phyloP scores from a whole-genome alignment of 2,888 invertebrate genomes.

The Eupithecia vulgata region DNA sequence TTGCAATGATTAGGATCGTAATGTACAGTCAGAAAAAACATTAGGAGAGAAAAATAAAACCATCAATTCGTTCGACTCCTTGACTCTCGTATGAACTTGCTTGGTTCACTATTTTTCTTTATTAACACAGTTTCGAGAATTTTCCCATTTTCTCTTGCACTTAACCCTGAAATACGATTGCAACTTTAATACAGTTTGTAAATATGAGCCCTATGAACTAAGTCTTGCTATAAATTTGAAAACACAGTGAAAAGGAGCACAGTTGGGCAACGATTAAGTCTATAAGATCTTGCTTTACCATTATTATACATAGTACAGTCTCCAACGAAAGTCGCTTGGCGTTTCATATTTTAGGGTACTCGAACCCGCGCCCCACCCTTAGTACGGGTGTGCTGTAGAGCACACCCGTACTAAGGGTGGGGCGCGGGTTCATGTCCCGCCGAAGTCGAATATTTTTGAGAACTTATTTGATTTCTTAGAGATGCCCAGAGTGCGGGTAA shows the following conservation, averaged over 20 bases:
- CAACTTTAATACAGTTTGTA: slow-evolving; percentile 20
- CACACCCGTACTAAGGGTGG: no score
- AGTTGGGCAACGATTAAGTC: background rate
- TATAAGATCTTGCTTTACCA: no score
- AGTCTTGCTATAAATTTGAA: slow-evolving; percentile 1
- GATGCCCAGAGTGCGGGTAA: no score
- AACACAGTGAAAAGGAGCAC: background rate
- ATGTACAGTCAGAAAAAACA: background rate
- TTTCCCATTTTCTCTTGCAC: slow-evolving; percentile 10
- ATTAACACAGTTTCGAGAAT: slow-evolving; percentile 11
- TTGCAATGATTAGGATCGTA: background rate
- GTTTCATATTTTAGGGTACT: no score
- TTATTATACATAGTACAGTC: no score
- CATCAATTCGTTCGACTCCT: background rate
- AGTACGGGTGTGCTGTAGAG: no score
- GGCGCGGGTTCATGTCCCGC: no score
- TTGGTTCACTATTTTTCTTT: slow-evolving; percentile 5
- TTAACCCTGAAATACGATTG: slow-evolving; percentile 16
- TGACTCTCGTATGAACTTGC: background rate
- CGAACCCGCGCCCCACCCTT: no score
- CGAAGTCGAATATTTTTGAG: no score
- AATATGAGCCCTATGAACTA: slow-evolving; percentile 18
- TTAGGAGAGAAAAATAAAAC: background rate
- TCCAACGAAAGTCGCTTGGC: no score
- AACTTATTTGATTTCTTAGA: no score